phyloP scores from a whole-genome alignment of 2,888 invertebrate species.

The Furcula furcula region DNA sequence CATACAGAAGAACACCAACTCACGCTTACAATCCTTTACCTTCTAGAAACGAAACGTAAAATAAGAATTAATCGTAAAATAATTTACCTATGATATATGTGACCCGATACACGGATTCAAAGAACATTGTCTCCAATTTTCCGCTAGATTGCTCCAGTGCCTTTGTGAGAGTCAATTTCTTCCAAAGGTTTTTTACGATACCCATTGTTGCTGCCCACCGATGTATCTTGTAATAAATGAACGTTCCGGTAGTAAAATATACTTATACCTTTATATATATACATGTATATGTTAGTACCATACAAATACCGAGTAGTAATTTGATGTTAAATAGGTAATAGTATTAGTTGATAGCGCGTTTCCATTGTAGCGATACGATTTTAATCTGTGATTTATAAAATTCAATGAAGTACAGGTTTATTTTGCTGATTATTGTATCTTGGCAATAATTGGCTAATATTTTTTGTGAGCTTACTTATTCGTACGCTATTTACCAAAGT shows the following conservation, averaged over 20 bases:
- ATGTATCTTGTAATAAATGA: constrained; percentile 5
- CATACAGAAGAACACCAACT: too few species aligned
- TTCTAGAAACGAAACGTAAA: constrained; percentile 2
- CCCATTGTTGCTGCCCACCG: constrained; percentile 34
- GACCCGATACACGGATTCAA: constrained; percentile 58
- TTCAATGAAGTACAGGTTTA: too few species aligned
- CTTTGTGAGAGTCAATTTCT: constrained; percentile 49
- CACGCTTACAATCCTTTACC: too few species aligned
- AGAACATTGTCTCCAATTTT: constrained; percentile 55
- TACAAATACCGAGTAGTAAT: constrained; percentile 12
- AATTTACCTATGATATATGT: constrained; percentile 53
- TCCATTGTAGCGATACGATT: constrained; percentile 27
- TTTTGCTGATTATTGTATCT: too few species aligned
- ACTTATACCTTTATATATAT: too few species aligned
- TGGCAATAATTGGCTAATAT: too few species aligned
- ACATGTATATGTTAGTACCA: constrained; percentile 1
- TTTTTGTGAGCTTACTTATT: too few species aligned
- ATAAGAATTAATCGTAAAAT: too few species aligned
- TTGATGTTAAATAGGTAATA: constrained; percentile 19
- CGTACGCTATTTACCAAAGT: too few species aligned
- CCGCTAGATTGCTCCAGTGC: constrained; percentile 56
- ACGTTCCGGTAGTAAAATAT: neutral
- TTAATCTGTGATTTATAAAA: too few species aligned
- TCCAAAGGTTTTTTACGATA: constrained; percentile 40
- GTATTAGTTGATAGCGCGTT: constrained; percentile 27